Evolutionary conservation across 2,113 vertebrate genomes (phyloP), one percentile per base, ranked within the genome.

Genomic region (Pipa parva): DNA sequence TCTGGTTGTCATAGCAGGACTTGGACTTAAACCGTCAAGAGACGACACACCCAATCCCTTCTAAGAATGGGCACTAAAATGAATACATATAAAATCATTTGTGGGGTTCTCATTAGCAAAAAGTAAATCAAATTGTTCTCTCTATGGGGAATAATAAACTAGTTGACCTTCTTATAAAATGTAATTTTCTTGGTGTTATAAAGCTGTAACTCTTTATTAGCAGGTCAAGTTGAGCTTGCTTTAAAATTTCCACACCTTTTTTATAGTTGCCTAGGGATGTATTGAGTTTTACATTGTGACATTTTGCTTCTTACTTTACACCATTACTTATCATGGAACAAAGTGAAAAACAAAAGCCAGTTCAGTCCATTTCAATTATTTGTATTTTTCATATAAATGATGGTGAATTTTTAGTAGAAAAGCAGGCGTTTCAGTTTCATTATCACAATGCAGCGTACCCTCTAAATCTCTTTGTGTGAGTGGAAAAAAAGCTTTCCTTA

Each of bases 181-280:
- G 65, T 59, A 42, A 51, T 60, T 52, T 69, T 60, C 48, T 52
- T 52, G 57, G 48, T 69, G 57, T 36, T 60, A 36, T 52, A 45
- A 69, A 69, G 58, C 48, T 42, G 22, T 37, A 52, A 36, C 56
- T 60, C 48, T 45, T 69, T 60, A 69, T 69, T 69, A 69, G 57
- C 65, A 29, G 65, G 65, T 52, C 57, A 59, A 25, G 29, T 45
- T 60, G 29, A 52, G 56, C 57, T 48, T 45, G 65, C 21, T 60
- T 69, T 60, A 52, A 69, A 20, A 60, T 29, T 60, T 69, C 65
- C 65, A 69, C 57, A 60, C 65, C 65, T 60, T 69, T n/a, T 69
- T 69, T 60, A 69, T 69, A 24, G 57, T 36, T 60, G 65, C 65
- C n/a, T 10, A 52, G 65, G 65, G 65, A 69, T 69, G 24, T 69